Conservation (phyloP, 2,797 vertebrate species). For the Acropternis orthonyx region DNA sequence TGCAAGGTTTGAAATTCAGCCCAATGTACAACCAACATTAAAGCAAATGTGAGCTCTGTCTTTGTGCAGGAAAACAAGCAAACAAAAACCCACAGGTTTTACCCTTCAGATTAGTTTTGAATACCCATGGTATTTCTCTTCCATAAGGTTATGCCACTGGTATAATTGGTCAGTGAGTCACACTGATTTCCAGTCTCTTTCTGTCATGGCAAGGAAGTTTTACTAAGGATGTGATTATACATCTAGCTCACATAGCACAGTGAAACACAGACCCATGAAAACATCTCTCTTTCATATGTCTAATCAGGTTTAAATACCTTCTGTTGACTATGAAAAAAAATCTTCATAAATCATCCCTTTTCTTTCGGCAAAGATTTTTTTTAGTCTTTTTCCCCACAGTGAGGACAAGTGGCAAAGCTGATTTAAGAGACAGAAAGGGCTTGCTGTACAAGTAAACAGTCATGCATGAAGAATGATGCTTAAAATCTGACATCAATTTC, state of each 20-base stretch:
- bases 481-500: neutral
- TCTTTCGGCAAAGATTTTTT: neutral
- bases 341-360: neutral
- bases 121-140: neutral
- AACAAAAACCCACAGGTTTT: neutral
- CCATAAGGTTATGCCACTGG: neutral
- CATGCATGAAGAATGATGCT: neutral
- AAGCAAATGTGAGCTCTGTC: neutral
- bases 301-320: slow-evolving; percentile 6
- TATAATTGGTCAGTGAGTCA: neutral
- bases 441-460: neutral
- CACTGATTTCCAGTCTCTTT: neutral
- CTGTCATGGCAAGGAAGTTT: neutral
- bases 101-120: neutral
- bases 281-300: neutral
- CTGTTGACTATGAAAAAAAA: neutral
- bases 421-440: neutral
- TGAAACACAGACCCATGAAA: neutral
- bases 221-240: neutral
- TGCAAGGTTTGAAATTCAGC: neutral
- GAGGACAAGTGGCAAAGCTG: neutral
- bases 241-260: neutral
- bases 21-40: neutral
- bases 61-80: neutral
- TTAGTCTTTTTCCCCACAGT: neutral